Evolutionary conservation across 2,797 vertebrate species (phyloP), one percentile per base, ranked within the genome.

Genomic region (Channa striata): DNA sequence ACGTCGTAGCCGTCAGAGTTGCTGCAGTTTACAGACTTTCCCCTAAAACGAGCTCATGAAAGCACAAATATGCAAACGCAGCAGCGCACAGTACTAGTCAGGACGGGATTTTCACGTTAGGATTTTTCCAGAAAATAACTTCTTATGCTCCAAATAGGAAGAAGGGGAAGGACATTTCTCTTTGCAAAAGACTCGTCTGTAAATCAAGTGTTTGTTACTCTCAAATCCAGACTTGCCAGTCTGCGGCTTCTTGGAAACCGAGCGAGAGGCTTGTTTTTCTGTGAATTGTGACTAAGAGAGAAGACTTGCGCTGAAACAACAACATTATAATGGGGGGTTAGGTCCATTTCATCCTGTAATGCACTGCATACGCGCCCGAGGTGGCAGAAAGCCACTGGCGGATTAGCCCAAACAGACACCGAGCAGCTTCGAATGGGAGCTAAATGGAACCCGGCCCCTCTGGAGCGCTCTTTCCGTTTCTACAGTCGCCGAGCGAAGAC

Each of bases 401-500:
- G 36, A 77, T 30, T 33, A 68, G 13, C 39, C 56, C 5, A 40
- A 65, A 33, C 8, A 2, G 12, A 3, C 47, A 36, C 17, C 4
- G 19, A 62, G 16, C 5, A 1, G 17, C 57, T 64, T 59, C 40
- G 43, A 39, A 59, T 50, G 11, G 0, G 30, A 48, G 36, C 40
- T 44, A 46, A 68, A 56, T 16, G 0, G 39, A 62, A 42, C 37
- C 7, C 44, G 14, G 48, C 37, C 40, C 8, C 34, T 5, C 43
- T 39, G 52, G 3, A 20, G 40, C 61, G 11, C 8, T 17, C 44
- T 66, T 59, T 25, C 13, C 23, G 46, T 52, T 39, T 48, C 23
- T 33, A 23, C 5, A 25, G 51, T 53, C 48, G 39, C 56, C 52
- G 19, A 25, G 42, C 63, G 65, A 57, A 64, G 42, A 60, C 33